Conservation (phyloP, 1,140 invertebrate species). For the Ceratina calcarata region DNA sequence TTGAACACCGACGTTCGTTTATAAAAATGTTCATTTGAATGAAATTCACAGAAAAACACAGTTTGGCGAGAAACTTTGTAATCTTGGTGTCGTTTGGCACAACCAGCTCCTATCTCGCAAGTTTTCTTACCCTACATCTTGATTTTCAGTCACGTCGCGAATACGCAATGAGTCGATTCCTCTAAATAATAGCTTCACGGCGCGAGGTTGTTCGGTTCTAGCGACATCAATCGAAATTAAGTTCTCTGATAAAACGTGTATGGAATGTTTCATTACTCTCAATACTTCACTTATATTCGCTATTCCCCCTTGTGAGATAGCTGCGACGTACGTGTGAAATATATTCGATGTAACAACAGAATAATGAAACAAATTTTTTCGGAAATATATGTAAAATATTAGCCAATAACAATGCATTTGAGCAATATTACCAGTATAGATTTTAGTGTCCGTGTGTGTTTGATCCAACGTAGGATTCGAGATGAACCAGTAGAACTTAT, state of each 20-base stretch:
- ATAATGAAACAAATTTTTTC: too few species aligned
- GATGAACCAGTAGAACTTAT: background rate
- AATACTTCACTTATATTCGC: background rate
- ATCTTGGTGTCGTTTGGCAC: conserved; percentile 6
- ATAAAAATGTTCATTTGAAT: background rate
- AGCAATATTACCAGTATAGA: background rate
- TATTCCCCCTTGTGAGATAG: background rate
- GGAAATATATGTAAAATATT: too few species aligned
- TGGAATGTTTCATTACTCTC: background rate
- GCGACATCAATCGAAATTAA: conserved; percentile 20
- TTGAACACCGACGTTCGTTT: too few species aligned
- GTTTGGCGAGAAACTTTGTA: conserved; percentile 8
- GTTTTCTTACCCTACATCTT: conserved; percentile 35
- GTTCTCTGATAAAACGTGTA: background rate
- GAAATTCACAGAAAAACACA: too few species aligned
- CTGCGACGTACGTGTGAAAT: too few species aligned
- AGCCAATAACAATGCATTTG: too few species aligned
- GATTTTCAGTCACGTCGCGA: conserved; percentile 42
- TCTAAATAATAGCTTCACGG: background rate
- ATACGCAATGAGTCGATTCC: conserved; percentile 22
- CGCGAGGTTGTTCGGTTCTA: background rate
- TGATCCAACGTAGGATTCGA: too few species aligned
- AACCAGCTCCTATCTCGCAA: background rate
- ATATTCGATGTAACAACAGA: too few species aligned
- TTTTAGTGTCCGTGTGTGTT: conserved; percentile 10